Evolutionary conservation across 2,888 invertebrate species (phyloP).

Genomic region (Drosophila paracracens): DNA sequence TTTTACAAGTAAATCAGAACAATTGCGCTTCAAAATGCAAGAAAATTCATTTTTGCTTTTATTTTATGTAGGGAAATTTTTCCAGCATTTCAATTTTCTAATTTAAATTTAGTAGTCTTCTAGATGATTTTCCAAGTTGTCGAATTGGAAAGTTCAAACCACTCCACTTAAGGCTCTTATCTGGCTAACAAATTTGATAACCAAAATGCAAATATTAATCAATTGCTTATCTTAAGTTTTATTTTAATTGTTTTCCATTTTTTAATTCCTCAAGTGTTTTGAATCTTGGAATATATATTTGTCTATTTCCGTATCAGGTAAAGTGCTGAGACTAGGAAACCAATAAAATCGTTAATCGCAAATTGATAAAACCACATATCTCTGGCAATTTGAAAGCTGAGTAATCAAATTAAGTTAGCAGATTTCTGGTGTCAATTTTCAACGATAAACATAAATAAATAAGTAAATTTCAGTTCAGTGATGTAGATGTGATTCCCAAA

Average conservation of each 20-base stretch:
- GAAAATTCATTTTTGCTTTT: background rate
- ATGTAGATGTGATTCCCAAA: no score
- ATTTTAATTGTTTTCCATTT: background rate
- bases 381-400: background rate
- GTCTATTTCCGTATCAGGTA: background rate
- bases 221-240: background rate
- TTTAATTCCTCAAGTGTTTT: background rate
- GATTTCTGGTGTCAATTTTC: background rate
- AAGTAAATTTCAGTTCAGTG: no score
- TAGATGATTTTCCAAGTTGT: background rate
- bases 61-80: background rate
- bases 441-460: background rate
- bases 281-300: background rate
- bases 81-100: background rate
- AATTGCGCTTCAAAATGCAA: constrained; percentile 60
- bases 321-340: no score
- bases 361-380: background rate
- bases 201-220: background rate
- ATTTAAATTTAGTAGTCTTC: background rate
- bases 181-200: background rate
- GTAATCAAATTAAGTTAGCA: background rate
- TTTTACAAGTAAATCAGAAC: constrained; percentile 49
- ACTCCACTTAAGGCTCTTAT: background rate
- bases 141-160: background rate
- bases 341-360: background rate